Evolutionary conservation across 92 coral and sea anemone species (phyloP), one percentile per base, ranked within the genome.

Genomic region (Porites evermanni): DNA sequence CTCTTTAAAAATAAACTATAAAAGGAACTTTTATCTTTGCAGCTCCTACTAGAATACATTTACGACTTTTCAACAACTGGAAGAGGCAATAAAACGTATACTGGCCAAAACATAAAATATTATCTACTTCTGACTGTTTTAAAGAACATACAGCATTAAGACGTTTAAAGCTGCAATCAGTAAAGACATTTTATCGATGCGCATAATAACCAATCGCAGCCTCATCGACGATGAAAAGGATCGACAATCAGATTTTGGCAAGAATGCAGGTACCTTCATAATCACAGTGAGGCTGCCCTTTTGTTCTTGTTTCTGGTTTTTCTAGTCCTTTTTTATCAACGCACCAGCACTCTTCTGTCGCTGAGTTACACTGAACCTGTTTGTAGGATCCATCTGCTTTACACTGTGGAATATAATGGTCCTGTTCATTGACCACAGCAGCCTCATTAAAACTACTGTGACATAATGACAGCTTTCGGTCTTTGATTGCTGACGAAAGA

Each of bases 321-420:
- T 90, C 95, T 19, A 53, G 73, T 53, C 89, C 89, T 70, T 91
- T 68, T 19, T 75, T 69, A 78, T 89, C 92, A 21, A 85, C 78
- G 56, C 98, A 95, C 98, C 98, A 95, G 73, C 98, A 95, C 50
- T 93, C 84, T 9, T 73, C 80, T 2, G 88, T 63, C 26, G 32
- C 56, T 14, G 23, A 82, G 64, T 91, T 69, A 70, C 98, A 95
- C 82, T 95, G 98, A 84, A 83, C 74, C 23, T 74, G 17, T 47
- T 85, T 86, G 52, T 85, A 95, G 20, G 85, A 78, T 9, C 98
- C 98, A 85, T 91, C 79, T 0, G 67, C 58, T 23, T 85, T 75
- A 77, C 98, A 95, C 0, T 64, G 87, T 21, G 96, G 93, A 11
- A 88, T 73, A 16, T 58, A 66, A 9, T 82, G 74, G 2, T 64